phyloP scores from a whole-genome alignment of 2,797 vertebrate genomes.

The Taeniopygia guttata region DNA sequence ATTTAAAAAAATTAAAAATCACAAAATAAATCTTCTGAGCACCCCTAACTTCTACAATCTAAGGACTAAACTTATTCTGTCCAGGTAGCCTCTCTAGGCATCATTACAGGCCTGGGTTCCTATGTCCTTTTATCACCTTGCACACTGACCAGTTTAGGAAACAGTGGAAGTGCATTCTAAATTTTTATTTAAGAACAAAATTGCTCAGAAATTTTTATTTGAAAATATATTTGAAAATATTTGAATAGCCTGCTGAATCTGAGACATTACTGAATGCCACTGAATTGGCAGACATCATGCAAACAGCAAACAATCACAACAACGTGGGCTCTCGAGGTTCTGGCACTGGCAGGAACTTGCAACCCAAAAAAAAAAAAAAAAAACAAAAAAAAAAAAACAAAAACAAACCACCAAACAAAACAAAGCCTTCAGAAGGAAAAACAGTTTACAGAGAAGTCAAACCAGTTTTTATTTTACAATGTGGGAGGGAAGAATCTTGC shows the following conservation, averaged over 20 bases:
- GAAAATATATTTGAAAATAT: neutral
- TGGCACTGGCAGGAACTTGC: neutral
- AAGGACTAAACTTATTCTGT: neutral
- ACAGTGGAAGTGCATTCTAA: neutral
- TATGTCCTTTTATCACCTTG: neutral
- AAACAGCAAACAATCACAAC: neutral
- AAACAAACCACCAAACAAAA: no score
- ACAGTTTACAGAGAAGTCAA: neutral
- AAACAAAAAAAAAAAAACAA: no score
- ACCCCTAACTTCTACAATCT: neutral
- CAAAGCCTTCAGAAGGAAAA: neutral
- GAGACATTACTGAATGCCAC: fast-evolving
- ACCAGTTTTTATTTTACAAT: neutral
- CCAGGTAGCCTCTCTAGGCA: neutral
- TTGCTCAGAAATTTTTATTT: neutral
- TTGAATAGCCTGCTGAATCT: neutral
- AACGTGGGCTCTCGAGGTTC: fast-evolving
- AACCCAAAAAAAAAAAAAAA: neutral
- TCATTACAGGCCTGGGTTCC: neutral
- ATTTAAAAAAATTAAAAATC: neutral
- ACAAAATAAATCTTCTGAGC: neutral
- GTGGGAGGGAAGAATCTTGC: neutral
- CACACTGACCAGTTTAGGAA: neutral
- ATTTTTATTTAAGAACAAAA: neutral
- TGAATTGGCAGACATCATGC: neutral